Conservation (phyloP, 2,888 invertebrate species). For the Zootermopsis nevadensis region DNA sequence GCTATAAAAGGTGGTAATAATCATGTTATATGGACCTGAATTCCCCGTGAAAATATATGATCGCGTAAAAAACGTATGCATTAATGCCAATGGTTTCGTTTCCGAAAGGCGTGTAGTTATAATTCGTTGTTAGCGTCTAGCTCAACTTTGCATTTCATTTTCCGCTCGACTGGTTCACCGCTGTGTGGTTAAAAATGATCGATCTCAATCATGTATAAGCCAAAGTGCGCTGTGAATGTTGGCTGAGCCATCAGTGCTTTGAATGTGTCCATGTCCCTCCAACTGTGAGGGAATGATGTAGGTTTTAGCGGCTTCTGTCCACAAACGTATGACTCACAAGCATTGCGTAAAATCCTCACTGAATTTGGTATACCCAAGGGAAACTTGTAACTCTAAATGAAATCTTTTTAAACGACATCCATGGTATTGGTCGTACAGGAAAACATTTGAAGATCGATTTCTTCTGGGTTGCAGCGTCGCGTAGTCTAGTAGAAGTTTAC, state of each 20-base stretch:
- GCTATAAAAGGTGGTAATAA: background rate
- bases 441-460: too few relatives aligned
- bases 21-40: background rate
- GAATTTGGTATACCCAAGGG: too few relatives aligned
- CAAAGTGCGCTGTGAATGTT: background rate
- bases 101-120: background rate
- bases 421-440: too few relatives aligned
- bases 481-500: too few relatives aligned
- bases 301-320: too few relatives aligned
- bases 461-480: too few relatives aligned
- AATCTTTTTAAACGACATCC: too few relatives aligned
- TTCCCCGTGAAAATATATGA: background rate
- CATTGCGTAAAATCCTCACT: too few relatives aligned
- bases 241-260: background rate
- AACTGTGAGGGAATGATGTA: too few relatives aligned
- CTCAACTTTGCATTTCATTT: slow-evolving; percentile 4
- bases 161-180: background rate
- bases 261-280: background rate
- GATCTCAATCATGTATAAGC: background rate
- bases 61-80: background rate
- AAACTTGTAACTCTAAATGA: too few relatives aligned
- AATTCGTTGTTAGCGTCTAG: background rate
- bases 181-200: slow-evolving; percentile 23
- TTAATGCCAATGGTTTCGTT: background rate
- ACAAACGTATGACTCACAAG: too few relatives aligned